These are phyloP conservation scores for Sphenodon punctatus DNA, from an alignment of 2,797 vertebrate genomes.

Conservation along the genomic window DNA sequence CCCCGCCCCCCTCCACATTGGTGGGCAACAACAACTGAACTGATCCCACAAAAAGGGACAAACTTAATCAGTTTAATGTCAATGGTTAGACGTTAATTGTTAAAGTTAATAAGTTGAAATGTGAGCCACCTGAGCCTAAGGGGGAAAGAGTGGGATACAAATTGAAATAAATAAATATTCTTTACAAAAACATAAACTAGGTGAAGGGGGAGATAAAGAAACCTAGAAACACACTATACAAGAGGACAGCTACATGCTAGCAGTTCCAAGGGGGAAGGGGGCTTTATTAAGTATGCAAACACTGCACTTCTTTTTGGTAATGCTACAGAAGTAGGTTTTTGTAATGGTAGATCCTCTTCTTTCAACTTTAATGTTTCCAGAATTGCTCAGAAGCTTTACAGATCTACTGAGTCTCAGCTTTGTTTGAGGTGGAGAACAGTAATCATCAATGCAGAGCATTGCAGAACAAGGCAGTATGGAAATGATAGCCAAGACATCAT, in stretches of 20 bases:
- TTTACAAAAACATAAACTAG: not conserved
- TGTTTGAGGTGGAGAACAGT: not conserved
- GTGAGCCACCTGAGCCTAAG: too few species aligned
- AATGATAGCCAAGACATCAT: not conserved
- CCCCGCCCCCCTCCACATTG: too few species aligned
- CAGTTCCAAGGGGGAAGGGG: not conserved
- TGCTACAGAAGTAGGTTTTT: not conserved
- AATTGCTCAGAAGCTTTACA: not conserved
- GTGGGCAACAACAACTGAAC: too few species aligned
- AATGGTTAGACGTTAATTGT: too few species aligned
- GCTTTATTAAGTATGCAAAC: not conserved
- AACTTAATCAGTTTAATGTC: too few species aligned
- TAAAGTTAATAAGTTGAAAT: too few species aligned
- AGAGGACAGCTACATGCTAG: not conserved
- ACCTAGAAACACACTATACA: not conserved
- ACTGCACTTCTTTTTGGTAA: not conserved
- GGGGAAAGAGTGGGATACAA: too few species aligned
- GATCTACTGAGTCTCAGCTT: not conserved
- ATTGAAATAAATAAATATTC: too few species aligned
- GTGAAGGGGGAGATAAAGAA: not conserved
- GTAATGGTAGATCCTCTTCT: not conserved
- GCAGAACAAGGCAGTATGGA: not conserved
- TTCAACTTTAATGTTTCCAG: not conserved
- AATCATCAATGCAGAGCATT: not conserved
- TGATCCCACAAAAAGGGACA: too few species aligned